Base-by-base conservation (phyloP, 2,797 vertebrate species). In the Microctenopoma stevenorrisi region DNA sequence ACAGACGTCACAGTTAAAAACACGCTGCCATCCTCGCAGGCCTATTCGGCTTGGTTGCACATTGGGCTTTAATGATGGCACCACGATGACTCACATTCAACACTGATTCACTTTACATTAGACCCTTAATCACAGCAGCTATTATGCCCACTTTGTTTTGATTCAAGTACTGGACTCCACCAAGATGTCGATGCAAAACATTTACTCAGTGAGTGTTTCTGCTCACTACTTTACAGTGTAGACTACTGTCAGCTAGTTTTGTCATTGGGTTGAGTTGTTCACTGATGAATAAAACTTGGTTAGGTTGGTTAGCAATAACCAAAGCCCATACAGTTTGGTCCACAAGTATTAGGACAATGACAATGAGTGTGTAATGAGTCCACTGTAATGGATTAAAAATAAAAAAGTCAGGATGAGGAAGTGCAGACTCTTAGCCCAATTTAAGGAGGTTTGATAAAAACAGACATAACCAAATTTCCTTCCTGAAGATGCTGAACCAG, bases 1-100 rank as follows among this genome's bases (percentile, higher is more conserved):
- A 61, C 65, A 78, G 85, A 89, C 70, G 77, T 92, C 89, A 90
- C 76, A 63, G 70, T 81, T 88, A 84, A 86, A 89, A 86, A 87
- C 86, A 85, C 52, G 67, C 73, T 78, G 87, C 78, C 85, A 84
- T 86, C 75, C 74, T 86, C 16, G 59, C 78, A 67, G 79, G 84
- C 77, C 85, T 77, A 64, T 88, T 92, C 66, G 75, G 85, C 88
- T 84, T 70, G 40, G 79, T 85, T 86, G 81, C 84, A 87, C 84
- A 77, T 85, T 76, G 81, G 61, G 66, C 76, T 78, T 75, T 89
- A 90, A 91, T 90, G 83, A 90, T 80, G 77, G 82, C 74, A 66
- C 69, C 74, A 85, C 69, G 73, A 88, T 87, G 87, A 86, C 71
- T 92, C 89, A 90, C 79, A 88, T 78, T 74, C 74, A 83, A 82